Evolutionary conservation across 1,140 invertebrate genomes (phyloP), one percentile per base, ranked within the genome.

Genomic region (Drosophila dunni): DNA sequence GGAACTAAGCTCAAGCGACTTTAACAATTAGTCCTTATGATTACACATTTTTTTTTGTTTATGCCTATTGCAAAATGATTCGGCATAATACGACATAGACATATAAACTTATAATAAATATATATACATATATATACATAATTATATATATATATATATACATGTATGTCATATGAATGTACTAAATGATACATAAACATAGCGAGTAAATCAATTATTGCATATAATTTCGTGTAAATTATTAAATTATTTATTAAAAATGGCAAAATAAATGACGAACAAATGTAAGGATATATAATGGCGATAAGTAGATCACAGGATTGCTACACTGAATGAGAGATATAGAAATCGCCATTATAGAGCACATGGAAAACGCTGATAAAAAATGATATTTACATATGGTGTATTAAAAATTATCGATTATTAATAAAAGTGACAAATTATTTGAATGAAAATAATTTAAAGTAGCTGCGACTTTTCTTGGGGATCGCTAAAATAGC

Each of bases 371-470:
- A 58, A 68, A 80, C 75, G 78, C 81, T 89, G 80, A 86, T 89
- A 62, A 78, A 88, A 81, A 88, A 81, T 83, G 69, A 88, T 86
- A 84, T 79, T 83, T 86, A 79, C 78, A 88, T 88, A 89, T 84
- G 80, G 77, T 78, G 78, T 89, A 88, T 89, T 80, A 76, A 80
- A 29, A 81, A 88, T 88, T 80, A 88, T 89, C 84, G 80, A 88
- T 89, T 88, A 88, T 88, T 79, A 85, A 86, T 81, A 86, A 86
- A 83, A 71, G 46, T 44, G 60, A 73, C 29, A 75, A 80, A 82
- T 79, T 86, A 81, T 86, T 79, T 79, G 75, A 85, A 85, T 60
- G 56, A 69, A 56, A 56, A 42, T 17, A 62, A 11, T 45, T 58
- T 10, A 0, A 29, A 29, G 6, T 29, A 29, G 3, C 24, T 29